Evolutionary conservation across 2,113 vertebrate species (phyloP).

Genomic region (Platysternon megacephalum): DNA sequence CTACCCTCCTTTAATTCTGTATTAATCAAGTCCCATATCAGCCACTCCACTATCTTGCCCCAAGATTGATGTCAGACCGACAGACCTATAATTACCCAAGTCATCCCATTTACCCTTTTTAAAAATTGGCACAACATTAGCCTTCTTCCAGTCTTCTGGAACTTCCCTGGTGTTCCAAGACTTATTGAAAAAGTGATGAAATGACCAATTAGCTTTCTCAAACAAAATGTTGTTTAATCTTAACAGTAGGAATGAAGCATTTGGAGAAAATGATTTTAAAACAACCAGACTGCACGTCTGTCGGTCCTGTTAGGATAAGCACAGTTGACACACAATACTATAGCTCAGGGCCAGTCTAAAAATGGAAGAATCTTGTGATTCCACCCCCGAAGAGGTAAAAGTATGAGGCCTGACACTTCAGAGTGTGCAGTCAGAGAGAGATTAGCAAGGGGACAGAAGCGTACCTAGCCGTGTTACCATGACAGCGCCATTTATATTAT

Average conservation of each 20-base stretch:
- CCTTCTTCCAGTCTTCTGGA: neutral
- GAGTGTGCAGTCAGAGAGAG: neutral
- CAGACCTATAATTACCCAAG: neutral
- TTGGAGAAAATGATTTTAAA: neutral
- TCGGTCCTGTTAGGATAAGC: neutral
- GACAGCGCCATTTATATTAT: neutral
- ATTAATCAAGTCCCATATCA: neutral
- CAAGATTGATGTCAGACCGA: neutral
- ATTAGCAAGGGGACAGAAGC: neutral
- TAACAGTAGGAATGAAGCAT: neutral
- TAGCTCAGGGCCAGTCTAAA: neutral
- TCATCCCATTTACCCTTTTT: neutral
- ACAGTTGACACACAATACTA: neutral
- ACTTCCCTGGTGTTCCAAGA: neutral
- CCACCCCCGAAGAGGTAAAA: neutral
- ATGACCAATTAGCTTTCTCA: neutral
- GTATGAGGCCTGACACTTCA: neutral
- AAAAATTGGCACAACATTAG: neutral
- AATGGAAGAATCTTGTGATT: neutral
- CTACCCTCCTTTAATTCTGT: neutral
- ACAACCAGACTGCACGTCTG: neutral
- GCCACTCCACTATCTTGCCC: neutral
- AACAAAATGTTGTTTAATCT: neutral
- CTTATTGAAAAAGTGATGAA: neutral
- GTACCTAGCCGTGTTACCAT: neutral